Evolutionary conservation across 1,140 invertebrate species (phyloP).

Genomic region (Hyles vespertilio): DNA sequence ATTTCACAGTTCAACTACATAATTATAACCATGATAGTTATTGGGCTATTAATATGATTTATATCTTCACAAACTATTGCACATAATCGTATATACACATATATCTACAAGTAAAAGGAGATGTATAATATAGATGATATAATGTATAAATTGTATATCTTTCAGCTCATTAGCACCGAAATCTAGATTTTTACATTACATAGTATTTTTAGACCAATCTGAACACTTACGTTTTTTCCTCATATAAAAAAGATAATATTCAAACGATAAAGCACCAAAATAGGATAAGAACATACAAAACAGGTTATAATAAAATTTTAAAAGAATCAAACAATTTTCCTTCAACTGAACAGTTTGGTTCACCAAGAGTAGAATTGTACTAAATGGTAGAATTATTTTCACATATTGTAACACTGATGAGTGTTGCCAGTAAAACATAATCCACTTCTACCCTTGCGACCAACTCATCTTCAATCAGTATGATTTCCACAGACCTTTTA

Average conservation of each 20-base stretch:
- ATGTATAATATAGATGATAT: slow-evolving; percentile 12
- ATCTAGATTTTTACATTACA: slow-evolving; percentile 28
- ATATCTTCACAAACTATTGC: slow-evolving; percentile 3
- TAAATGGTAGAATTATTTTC: too few species aligned
- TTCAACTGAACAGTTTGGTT: too few species aligned
- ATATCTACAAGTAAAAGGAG: slow-evolving; percentile 13
- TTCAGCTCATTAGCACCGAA: slow-evolving; percentile 47
- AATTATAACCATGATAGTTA: too few species aligned
- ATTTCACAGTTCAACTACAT: too few species aligned
- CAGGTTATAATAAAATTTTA: not conserved
- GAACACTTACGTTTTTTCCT: slow-evolving; percentile 53
- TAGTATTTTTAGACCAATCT: slow-evolving; percentile 50
- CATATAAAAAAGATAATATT: slow-evolving; percentile 15
- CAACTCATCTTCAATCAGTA: slow-evolving; percentile 35
- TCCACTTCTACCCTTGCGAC: too few species aligned
- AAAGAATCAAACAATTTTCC: too few species aligned
- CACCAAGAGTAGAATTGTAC: too few species aligned
- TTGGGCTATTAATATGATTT: not conserved
- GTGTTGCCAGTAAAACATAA: not conserved
- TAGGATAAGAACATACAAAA: not conserved
- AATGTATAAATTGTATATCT: slow-evolving; percentile 26
- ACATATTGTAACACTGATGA: not conserved
- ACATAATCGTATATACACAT: slow-evolving; percentile 13
- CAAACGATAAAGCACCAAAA: slow-evolving; percentile 10
- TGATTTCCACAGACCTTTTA: slow-evolving; percentile 73